A percentile compares a stretch with the other conserved stretches of the same genome.
Evolutionary conservation across 2,888 invertebrate species (phyloP).

Genomic region (Brenthis ino): DNA sequence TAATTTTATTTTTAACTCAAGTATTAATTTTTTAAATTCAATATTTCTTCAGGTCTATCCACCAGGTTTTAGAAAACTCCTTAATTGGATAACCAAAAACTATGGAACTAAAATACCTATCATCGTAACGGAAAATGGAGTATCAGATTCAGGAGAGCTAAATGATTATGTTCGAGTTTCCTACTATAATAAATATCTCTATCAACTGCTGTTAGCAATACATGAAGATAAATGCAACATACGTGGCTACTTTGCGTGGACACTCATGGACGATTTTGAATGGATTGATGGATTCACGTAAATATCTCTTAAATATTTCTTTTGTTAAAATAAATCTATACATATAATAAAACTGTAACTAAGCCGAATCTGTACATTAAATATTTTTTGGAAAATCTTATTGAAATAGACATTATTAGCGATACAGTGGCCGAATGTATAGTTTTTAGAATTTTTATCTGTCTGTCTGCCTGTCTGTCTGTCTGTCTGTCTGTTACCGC

Average conservation of each 20-base stretch:
- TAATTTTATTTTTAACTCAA: too few relatives aligned
- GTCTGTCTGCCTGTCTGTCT: too few relatives aligned
- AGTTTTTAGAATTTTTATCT: too few relatives aligned
- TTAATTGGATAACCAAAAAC: conserved; percentile 84
- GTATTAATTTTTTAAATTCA: too few relatives aligned
- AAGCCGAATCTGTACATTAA: too few relatives aligned
- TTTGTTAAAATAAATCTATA: neutral
- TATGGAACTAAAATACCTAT: conserved; percentile 82
- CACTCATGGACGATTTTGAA: conserved; percentile 84
- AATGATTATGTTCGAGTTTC: conserved; percentile 73
- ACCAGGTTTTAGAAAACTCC: conserved; percentile 83
- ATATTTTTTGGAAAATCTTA: too few relatives aligned
- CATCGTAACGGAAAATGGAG: conserved; percentile 83
- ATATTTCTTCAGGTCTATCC: conserved; percentile 78
- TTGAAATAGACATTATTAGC: too few relatives aligned
- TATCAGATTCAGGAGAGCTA: conserved; percentile 73
- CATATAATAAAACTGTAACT: neutral
- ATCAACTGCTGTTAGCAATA: conserved; percentile 65
- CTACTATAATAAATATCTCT: conserved; percentile 76
- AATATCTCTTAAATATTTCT: conserved; percentile 37
- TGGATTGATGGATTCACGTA: conserved; percentile 79
- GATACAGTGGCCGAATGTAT: too few relatives aligned
- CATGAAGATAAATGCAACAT: conserved; percentile 70
- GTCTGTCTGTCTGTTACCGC: too few relatives aligned
- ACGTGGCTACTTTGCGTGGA: conserved; percentile 83